Conservation (phyloP, 30 jellyfish, hydroid and myxozoan species). For the Cassiopea xamachana region DNA sequence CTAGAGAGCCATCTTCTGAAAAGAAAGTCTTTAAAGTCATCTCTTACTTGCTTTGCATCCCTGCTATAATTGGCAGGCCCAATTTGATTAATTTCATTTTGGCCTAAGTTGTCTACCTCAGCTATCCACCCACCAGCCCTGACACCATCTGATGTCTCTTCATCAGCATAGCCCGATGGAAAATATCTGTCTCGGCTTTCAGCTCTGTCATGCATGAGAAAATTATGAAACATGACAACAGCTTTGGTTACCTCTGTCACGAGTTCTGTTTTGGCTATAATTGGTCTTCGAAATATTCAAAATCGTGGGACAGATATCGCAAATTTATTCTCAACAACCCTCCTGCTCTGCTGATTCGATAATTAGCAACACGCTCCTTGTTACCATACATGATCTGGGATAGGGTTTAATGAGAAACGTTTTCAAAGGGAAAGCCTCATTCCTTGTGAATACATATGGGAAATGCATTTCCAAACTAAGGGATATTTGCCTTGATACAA, state of each 20-base stretch:
- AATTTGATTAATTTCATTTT: not conserved
- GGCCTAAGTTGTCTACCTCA: not conserved
- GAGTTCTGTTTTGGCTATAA: conserved; percentile 30
- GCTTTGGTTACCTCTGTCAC: conserved; percentile 60
- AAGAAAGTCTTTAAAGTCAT: conserved; percentile 69
- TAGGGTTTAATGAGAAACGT: conserved; percentile 33
- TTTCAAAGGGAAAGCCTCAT: conserved; percentile 52
- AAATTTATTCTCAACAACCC: conserved; percentile 62
- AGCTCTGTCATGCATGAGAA: not conserved
- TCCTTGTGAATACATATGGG: conserved; percentile 48
- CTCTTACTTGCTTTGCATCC: conserved; percentile 77
- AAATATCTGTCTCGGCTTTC: not conserved
- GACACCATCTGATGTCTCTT: not conserved
- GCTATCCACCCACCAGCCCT: not conserved
- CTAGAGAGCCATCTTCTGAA: conserved; percentile 57
- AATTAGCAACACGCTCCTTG: conserved; percentile 24
- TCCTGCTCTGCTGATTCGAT: conserved; percentile 48
- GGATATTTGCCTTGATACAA: not conserved
- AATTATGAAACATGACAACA: conserved; percentile 58
- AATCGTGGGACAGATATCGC: conserved; percentile 48
- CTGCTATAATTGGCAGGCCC: conserved; percentile 68
- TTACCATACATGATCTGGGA: not conserved
- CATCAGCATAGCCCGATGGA: not conserved
- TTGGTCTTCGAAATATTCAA: conserved; percentile 60
- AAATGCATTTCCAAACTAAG: not conserved